Conservation (phyloP, 2,888 invertebrate genomes). For the Tineola bisselliella region DNA sequence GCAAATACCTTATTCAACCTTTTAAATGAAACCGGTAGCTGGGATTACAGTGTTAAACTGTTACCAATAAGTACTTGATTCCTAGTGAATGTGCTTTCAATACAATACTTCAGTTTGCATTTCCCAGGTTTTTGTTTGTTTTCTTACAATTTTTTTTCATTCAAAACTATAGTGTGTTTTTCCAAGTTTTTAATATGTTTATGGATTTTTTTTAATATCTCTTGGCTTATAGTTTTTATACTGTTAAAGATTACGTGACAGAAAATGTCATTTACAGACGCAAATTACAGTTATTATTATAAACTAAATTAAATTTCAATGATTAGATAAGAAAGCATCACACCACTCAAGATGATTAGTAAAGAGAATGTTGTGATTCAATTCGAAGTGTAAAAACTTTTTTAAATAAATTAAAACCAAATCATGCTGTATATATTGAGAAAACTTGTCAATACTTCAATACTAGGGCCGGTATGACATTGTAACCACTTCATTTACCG, state of each 20-base stretch:
- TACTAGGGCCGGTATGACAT: background rate
- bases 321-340: too few relatives aligned
- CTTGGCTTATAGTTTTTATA: too few relatives aligned
- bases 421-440: conserved; percentile 4
- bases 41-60: conserved; percentile 7
- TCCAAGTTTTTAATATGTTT: background rate
- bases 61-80: conserved; percentile 1
- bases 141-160: background rate
- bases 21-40: conserved; percentile 2
- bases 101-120: conserved; percentile 10
- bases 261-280: too few relatives aligned
- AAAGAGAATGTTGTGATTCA: too few relatives aligned
- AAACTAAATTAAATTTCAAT: too few relatives aligned
- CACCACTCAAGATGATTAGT: too few relatives aligned
- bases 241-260: too few relatives aligned
- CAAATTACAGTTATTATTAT: too few relatives aligned
- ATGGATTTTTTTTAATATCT: background rate
- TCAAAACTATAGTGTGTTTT: background rate
- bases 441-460: background rate
- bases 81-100: background rate
- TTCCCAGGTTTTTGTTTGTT: conserved; percentile 11
- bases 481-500: conserved; percentile 31
- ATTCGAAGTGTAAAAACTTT: too few relatives aligned
- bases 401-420: background rate
- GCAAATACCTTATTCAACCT: background rate